Evolutionary conservation across 2,888 invertebrate genomes (phyloP).

Genomic region (Cremastinae sp.): DNA sequence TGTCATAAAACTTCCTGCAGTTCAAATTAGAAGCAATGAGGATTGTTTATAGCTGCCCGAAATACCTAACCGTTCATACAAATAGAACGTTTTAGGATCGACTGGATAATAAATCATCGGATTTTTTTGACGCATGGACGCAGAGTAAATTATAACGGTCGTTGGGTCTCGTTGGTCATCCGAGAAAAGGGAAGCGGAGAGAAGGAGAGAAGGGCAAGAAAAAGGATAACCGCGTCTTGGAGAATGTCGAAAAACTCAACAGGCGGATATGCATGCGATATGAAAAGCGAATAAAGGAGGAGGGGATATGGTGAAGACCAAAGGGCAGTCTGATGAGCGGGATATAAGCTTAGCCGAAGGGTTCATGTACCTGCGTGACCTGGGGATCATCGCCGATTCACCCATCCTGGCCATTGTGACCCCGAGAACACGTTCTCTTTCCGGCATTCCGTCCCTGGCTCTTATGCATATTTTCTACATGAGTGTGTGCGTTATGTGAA

Average conservation of each 20-base stretch:
- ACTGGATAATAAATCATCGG: constrained; percentile 27
- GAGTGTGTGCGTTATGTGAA: constrained; percentile 23
- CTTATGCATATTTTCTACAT: not conserved
- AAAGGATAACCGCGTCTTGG: constrained; percentile 48
- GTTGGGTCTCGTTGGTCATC: constrained; percentile 41
- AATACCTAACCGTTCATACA: no score
- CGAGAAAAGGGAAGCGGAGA: constrained; percentile 7
- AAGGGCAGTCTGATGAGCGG: constrained; percentile 74
- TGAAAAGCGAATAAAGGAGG: not conserved
- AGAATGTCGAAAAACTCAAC: constrained; percentile 3
- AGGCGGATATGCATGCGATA: not conserved
- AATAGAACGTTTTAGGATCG: no score
- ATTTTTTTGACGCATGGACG: constrained; percentile 6
- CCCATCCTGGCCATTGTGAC: constrained; percentile 67
- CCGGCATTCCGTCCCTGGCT: not conserved
- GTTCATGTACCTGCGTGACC: constrained; percentile 78
- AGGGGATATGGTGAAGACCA: constrained; percentile 45
- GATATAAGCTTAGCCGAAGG: constrained; percentile 66
- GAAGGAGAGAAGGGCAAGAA: constrained; percentile 1
- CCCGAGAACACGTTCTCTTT: constrained; percentile 61
- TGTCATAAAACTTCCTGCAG: no score
- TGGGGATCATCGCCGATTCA: constrained; percentile 69
- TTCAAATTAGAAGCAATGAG: no score
- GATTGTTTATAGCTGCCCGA: no score
- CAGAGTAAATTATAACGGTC: constrained; percentile 47